Conservation (phyloP, 2,888 invertebrate species). For the Ariolimax columbianus region DNA sequence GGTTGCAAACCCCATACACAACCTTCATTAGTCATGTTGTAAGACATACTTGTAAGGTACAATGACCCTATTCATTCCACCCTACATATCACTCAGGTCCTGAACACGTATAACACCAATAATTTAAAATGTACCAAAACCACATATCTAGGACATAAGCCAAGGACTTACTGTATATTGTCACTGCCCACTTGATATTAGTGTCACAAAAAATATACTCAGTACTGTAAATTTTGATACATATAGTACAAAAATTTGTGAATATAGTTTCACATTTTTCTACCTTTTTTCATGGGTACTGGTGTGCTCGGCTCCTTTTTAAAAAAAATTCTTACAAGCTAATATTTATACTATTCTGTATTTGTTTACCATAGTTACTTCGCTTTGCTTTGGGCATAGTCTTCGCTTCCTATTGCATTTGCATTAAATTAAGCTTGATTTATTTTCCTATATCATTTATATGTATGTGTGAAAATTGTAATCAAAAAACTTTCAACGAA, state of each 20-base stretch:
- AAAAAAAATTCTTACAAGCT: too few species aligned
- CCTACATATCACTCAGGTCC: too few species aligned
- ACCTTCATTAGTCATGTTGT: too few species aligned
- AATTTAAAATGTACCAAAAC: too few species aligned
- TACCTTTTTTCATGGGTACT: constrained; percentile 13
- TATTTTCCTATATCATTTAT: neutral
- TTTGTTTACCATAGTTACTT: neutral
- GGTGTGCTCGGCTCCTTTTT: constrained; percentile 48
- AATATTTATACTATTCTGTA: constrained; percentile 14
- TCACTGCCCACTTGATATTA: neutral
- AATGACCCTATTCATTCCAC: too few species aligned
- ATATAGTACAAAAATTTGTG: neutral
- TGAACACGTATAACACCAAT: too few species aligned
- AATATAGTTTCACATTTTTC: neutral
- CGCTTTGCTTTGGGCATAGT: constrained; percentile 27
- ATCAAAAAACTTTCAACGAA: too few species aligned
- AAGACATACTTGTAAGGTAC: too few species aligned
- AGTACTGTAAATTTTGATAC: neutral
- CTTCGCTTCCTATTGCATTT: constrained; percentile 10
- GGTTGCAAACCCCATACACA: too few species aligned
- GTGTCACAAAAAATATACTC: neutral
- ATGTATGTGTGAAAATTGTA: neutral
- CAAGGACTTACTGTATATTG: neutral
- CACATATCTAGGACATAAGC: too few species aligned
- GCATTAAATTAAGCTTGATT: neutral